These are phyloP conservation scores for Pluvialis apricaria DNA, from an alignment of 2,113 vertebrate genomes.

Conservation along the genomic window DNA sequence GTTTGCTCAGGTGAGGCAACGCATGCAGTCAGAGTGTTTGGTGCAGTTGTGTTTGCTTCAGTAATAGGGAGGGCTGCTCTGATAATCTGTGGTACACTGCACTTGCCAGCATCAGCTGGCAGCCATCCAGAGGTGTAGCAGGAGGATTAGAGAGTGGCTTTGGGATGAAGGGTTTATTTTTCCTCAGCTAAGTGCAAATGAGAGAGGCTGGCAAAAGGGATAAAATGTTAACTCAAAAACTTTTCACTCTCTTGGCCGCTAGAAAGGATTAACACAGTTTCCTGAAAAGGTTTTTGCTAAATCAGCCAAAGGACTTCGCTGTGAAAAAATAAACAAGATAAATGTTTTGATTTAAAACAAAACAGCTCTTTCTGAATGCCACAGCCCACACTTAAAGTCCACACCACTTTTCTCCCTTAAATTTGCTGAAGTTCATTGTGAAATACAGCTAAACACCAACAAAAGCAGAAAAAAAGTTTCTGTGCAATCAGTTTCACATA, in stretches of 20 bases:
- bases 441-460: background rate
- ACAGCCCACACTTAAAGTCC: background rate
- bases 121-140: background rate
- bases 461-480: background rate
- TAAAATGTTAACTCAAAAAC: background rate
- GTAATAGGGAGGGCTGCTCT: too few relatives aligned
- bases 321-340: background rate
- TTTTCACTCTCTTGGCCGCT: background rate
- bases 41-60: background rate
- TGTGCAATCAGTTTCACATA: background rate
- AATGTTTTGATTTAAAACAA: background rate
- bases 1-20: background rate
- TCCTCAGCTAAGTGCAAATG: background rate
- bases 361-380: background rate
- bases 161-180: background rate
- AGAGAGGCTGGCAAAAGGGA: background rate
- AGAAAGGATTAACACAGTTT: background rate
- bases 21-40: rapidly evolving
- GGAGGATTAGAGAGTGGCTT: background rate
- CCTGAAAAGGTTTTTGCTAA: background rate
- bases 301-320: background rate
- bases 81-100: background rate
- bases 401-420: background rate
- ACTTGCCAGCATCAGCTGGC: background rate
- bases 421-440: background rate